These are phyloP conservation scores for Gallinago media DNA, from an alignment of 2,113 vertebrate species.

Conservation along the genomic window DNA sequence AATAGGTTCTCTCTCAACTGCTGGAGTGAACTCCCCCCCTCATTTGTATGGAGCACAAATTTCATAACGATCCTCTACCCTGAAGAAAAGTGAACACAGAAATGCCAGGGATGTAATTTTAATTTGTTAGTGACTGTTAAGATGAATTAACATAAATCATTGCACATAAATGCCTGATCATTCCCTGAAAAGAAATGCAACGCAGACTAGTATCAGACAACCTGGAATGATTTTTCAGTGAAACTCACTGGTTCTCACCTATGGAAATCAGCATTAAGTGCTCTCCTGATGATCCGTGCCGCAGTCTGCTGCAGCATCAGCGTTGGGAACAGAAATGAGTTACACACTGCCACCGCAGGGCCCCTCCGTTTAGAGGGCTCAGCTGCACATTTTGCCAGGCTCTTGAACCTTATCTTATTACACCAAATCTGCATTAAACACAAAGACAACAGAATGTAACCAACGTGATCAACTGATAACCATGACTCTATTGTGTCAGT, in stretches of 20 bases:
- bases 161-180: neutral
- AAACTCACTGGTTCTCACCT: neutral
- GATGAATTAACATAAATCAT: neutral
- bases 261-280: neutral
- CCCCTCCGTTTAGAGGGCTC: neutral
- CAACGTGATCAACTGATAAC: neutral
- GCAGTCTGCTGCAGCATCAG: fast-evolving
- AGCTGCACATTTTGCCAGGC: neutral
- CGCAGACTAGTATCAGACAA: neutral
- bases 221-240: neutral
- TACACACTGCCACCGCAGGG: fast-evolving
- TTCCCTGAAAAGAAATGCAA: neutral
- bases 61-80: neutral
- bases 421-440: neutral
- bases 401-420: neutral
- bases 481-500: fast-evolving
- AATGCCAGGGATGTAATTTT: no score
- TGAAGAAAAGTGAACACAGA: neutral
- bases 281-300: neutral
- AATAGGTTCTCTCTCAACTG: neutral
- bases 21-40: neutral
- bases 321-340: neutral
- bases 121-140: no score
- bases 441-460: neutral
- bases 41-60: neutral